Conservation (phyloP, 1,140 invertebrate genomes). For the Nebria ingens region DNA sequence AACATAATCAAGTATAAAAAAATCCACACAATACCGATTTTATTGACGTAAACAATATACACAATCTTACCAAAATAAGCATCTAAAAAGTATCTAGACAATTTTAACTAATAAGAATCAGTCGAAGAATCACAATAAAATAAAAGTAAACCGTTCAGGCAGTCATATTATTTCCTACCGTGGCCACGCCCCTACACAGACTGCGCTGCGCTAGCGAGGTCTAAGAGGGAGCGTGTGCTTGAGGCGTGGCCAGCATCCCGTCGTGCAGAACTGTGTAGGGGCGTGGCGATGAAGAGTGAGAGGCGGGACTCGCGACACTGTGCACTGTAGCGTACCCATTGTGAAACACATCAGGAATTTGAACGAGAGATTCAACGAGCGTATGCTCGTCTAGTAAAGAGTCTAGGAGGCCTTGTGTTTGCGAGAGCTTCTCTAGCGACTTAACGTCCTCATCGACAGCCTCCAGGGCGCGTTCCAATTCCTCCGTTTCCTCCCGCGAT, state of each 20-base stretch:
- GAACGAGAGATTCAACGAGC: constrained; percentile 30
- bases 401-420: constrained; percentile 46
- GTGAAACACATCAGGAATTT: constrained; percentile 15
- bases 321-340: not conserved
- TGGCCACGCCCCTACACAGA: too few species aligned
- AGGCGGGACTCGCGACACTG: not conserved
- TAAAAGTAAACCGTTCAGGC: not conserved
- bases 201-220: too few species aligned
- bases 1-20: too few species aligned
- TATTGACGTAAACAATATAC: not conserved
- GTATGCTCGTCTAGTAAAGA: constrained; percentile 30
- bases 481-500: constrained; percentile 69
- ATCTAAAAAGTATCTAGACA: too few species aligned
- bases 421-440: constrained; percentile 59
- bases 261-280: not conserved
- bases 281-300: not conserved
- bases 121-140: not conserved
- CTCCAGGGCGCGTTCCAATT: constrained; percentile 70
- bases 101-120: not conserved
- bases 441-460: constrained; percentile 70
- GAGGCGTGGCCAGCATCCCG: not conserved
- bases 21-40: too few species aligned
- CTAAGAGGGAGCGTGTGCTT: not conserved
- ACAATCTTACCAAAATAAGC: too few species aligned
- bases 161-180: too few species aligned